Evolutionary conservation across 2,797 vertebrate genomes (phyloP), one percentile per base, ranked within the genome.

Genomic region (Pipistrellus kuhlii): DNA sequence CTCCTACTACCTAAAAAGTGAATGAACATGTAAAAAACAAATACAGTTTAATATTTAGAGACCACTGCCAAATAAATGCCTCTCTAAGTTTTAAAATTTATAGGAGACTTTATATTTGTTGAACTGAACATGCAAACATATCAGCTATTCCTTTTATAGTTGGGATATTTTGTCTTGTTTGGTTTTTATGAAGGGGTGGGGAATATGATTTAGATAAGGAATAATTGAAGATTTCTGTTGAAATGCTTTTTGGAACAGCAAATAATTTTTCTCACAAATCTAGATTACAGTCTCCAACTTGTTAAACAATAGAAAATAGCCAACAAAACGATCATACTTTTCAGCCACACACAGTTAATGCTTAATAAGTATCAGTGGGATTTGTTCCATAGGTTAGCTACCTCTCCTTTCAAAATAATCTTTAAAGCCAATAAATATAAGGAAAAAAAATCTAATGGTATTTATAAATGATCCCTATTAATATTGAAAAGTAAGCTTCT

Each of bases 221-320:
- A 48, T 88, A 89, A 83, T 48, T 55, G 59, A 84, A 89, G 78
- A 92, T 88, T 88, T 91, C 55, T 96, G 48, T 94, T 92, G 51
- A 94, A 96, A 91, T 71, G 1, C 83, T 96, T 95, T 95, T 96
- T 88, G 88, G 78, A 91, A 91, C 64, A 94, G 93, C 44, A 93
- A 66, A 89, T 83, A 66, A 59, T 68, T 83, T 94, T 96, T 92
- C 55, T 92, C 53, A 90, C 71, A 94, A 90, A 89, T 95, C 51
- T 94, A 87, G 96, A 95, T 94, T 95, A 88, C 53, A 77, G 30
- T 93, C 41, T 97, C 4, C 53, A 53, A 21, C 85, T 46, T 83
- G 25, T 57, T 53, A 6, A 6, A 69, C 73, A 75, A 78, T 76
- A 95, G 41, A 91, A 96, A 95, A 57, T 55, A 85, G 82, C 71